These are phyloP conservation scores for Gandaritis pyraliata DNA, from an alignment of 2,888 invertebrate genomes.

Conservation along the genomic window DNA sequence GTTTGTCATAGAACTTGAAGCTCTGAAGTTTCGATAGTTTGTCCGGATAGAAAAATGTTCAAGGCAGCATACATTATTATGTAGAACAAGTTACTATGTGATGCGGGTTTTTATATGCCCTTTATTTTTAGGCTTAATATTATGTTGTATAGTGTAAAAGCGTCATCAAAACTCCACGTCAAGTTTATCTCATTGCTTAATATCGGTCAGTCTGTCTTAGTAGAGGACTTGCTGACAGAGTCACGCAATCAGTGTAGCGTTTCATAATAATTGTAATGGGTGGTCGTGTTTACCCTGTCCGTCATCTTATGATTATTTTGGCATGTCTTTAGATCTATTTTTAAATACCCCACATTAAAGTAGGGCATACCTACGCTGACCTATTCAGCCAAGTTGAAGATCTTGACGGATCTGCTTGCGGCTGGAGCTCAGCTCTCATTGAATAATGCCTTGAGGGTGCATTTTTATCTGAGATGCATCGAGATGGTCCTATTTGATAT, in stretches of 20 bases:
- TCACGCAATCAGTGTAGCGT: too few species aligned
- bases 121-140: too few species aligned
- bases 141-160: too few species aligned
- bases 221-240: too few species aligned
- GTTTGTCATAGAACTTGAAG: slow-evolving; percentile 31
- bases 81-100: too few species aligned
- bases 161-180: too few species aligned
- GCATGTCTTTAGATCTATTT: slow-evolving; percentile 38
- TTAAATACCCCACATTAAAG: slow-evolving; percentile 35
- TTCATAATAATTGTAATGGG: slow-evolving; percentile 1
- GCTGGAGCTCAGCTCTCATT: slow-evolving; percentile 18
- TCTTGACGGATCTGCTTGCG: slow-evolving; percentile 27
- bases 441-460: slow-evolving; percentile 20
- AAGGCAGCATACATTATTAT: slow-evolving; percentile 7
- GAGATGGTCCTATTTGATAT: slow-evolving; percentile 20
- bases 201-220: too few species aligned
- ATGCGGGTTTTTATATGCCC: too few species aligned
- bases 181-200: too few species aligned
- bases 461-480: slow-evolving; percentile 27
- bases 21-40: slow-evolving; percentile 35
- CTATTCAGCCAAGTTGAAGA: slow-evolving; percentile 39
- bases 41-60: slow-evolving; percentile 32
- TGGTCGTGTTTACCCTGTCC: slow-evolving; percentile 30
- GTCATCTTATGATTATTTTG: slow-evolving; percentile 36
- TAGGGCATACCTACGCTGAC: slow-evolving; percentile 40